Conservation (phyloP, 2,888 invertebrate genomes). For the Trilocha varians region DNA sequence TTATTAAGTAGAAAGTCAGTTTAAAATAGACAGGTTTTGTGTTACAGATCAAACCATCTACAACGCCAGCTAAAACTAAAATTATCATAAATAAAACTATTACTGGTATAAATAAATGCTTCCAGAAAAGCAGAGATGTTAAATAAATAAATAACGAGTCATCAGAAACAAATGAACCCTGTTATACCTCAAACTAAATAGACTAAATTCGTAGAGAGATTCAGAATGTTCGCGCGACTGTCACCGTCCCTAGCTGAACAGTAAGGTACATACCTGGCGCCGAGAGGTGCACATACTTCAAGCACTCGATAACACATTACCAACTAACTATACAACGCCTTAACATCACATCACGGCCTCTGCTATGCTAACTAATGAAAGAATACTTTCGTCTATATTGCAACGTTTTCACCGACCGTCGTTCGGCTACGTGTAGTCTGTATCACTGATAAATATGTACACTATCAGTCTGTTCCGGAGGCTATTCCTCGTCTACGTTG, state of each 20-base stretch:
- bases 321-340: constrained; percentile 45
- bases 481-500: constrained; percentile 69
- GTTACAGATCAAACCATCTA: too few species aligned
- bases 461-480: constrained; percentile 25
- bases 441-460: constrained; percentile 19
- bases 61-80: too few species aligned
- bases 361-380: constrained; percentile 42
- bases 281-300: constrained; percentile 41
- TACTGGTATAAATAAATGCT: too few species aligned
- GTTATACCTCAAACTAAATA: constrained; percentile 36
- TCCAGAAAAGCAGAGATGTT: background rate
- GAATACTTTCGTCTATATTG: constrained; percentile 47
- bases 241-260: constrained; percentile 10
- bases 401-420: constrained; percentile 30
- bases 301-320: constrained; percentile 46
- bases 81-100: too few species aligned
- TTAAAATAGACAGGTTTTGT: too few species aligned
- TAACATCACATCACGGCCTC: constrained; percentile 51
- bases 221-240: constrained; percentile 1
- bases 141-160: background rate
- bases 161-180: constrained; percentile 32
- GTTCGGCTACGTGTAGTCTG: constrained; percentile 3
- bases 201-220: constrained; percentile 1
- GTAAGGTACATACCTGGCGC: constrained; percentile 55
- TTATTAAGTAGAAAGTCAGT: too few species aligned